Evolutionary conservation across 2,113 vertebrate genomes (phyloP).

Genomic region (Sterna hirundo): DNA sequence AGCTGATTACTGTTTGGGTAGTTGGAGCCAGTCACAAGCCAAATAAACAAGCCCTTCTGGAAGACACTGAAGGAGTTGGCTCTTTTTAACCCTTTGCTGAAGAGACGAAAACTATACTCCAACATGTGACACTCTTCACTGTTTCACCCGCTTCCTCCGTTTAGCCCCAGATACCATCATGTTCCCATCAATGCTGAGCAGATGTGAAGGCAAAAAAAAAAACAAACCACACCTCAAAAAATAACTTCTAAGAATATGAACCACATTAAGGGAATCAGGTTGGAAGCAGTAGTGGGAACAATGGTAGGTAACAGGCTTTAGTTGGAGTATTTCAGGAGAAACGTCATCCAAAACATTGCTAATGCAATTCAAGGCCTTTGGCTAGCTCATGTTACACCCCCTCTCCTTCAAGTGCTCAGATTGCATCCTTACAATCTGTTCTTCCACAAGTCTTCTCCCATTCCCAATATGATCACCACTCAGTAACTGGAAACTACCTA

Average conservation of each 20-base stretch:
- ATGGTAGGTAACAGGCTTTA: neutral
- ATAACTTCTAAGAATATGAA: neutral
- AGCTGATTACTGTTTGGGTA: neutral
- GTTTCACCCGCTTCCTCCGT: neutral
- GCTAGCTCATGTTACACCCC: neutral
- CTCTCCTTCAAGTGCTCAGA: neutral
- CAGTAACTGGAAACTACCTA: neutral
- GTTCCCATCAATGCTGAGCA: neutral
- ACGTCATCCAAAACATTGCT: neutral
- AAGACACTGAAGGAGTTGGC: neutral
- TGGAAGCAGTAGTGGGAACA: neutral
- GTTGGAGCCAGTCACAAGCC: neutral
- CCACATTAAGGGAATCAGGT: neutral
- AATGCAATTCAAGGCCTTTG: neutral
- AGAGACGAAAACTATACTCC: neutral
- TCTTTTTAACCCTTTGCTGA: neutral
- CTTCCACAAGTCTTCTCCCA: neutral
- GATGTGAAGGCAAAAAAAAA: neutral
- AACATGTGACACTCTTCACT: neutral
- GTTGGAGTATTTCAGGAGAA: neutral
- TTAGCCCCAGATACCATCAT: neutral
- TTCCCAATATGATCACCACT: neutral
- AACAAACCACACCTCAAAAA: neutral
- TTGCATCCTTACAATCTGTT: neutral
- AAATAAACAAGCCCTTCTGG: neutral